phyloP scores from a whole-genome alignment of 30 jellyfish, hydroid and myxozoan genomes.

The Sanderia malayensis region DNA sequence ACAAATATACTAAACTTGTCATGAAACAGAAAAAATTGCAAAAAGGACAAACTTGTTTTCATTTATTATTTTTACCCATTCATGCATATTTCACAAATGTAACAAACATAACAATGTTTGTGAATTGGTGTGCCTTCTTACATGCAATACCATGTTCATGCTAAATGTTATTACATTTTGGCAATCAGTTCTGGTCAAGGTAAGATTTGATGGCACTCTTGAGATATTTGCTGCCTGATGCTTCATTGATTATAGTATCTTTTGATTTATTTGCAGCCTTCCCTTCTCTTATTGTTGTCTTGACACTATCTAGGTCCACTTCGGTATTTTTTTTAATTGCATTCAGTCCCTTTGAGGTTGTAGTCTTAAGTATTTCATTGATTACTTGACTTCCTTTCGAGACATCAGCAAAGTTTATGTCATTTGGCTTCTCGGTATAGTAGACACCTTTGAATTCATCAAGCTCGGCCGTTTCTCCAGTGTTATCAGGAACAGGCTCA shows the following conservation, averaged over 20 bases:
- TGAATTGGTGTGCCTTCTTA: too few relatives aligned
- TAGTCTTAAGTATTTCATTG: background rate
- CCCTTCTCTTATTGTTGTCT: background rate
- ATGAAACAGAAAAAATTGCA: too few relatives aligned
- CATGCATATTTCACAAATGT: too few relatives aligned
- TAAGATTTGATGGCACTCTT: background rate
- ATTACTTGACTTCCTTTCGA: background rate
- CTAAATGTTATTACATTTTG: too few relatives aligned
- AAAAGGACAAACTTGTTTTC: too few relatives aligned
- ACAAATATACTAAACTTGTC: too few relatives aligned
- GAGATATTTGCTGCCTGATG: background rate
- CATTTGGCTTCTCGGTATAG: background rate
- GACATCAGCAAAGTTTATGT: background rate
- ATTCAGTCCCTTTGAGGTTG: background rate
- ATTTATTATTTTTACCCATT: too few relatives aligned
- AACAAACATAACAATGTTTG: too few relatives aligned
- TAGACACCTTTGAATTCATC: background rate
- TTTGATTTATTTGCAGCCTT: background rate
- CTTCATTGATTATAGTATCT: background rate
- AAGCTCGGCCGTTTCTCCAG: background rate
- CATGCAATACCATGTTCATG: too few relatives aligned
- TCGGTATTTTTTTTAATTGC: background rate
- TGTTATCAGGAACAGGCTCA: background rate
- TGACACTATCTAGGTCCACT: background rate
- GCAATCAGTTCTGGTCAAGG: too few relatives aligned